Percentiles rank a stretch among this genome's conserved stretches.
These are phyloP conservation scores for Jordanella pulchra DNA, from an alignment of 2,797 vertebrate genomes.

Conservation along the genomic window DNA sequence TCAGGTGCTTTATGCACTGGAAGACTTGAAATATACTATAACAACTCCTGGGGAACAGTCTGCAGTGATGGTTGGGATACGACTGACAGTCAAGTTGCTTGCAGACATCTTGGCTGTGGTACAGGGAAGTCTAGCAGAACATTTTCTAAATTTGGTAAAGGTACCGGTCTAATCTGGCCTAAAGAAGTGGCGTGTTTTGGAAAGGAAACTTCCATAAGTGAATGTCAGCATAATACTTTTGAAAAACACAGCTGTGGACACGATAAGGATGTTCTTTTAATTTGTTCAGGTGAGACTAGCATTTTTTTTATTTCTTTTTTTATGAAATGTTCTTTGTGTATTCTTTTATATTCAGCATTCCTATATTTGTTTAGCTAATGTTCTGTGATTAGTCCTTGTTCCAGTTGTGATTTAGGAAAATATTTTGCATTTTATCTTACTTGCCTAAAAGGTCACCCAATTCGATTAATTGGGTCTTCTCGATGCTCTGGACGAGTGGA, in stretches of 20 bases:
- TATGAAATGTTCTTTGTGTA: too few relatives aligned
- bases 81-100: too few relatives aligned
- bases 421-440: not conserved
- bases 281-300: not conserved
- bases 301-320: not conserved
- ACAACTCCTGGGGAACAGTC: too few relatives aligned
- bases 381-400: too few relatives aligned
- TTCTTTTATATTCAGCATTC: too few relatives aligned
- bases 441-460: not conserved
- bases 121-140: too few relatives aligned
- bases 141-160: slow-evolving; percentile 1
- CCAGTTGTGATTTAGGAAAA: too few relatives aligned
- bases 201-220: not conserved
- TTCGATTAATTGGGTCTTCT: not conserved
- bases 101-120: too few relatives aligned
- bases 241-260: not conserved
- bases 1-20: too few relatives aligned
- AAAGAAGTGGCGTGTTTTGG: not conserved
- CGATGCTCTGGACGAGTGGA: slow-evolving; percentile 4
- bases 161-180: slow-evolving; percentile 9
- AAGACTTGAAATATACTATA: too few relatives aligned
- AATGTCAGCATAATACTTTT: not conserved
- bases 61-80: too few relatives aligned
- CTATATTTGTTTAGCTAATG: too few relatives aligned
- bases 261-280: not conserved